Evolutionary conservation across 2,888 invertebrate species (phyloP), one percentile per base, ranked within the genome.

Genomic region (Xylota sylvarum): DNA sequence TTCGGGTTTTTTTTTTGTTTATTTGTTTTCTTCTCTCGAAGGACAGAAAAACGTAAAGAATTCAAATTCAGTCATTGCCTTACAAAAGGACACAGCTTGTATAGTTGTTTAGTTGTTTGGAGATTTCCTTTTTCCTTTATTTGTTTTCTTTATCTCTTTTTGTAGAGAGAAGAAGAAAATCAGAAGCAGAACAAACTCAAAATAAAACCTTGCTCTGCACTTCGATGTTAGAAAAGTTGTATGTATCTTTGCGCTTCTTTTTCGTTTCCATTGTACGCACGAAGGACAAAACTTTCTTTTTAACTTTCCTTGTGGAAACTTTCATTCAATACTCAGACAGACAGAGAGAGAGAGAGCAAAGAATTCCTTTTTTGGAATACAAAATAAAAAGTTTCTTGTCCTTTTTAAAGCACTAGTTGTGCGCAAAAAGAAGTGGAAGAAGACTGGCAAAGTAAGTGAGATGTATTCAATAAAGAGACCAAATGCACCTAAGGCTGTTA

Each of bases 61-160:
- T 80, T 84, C 74, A 84, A 84, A 84, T 84, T 80, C 80, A 85
- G 64, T 76, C 80, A 58, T 80, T 85, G 80, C 70, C 76, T 76
- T 81, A 70, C 40, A 72, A 85, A 85, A 76, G 81, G 72, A 85
- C 85, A 81, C 76, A 76, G 60, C 81, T 77, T 76, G 72, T 19
- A 12, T 37, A 85, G 76, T 81, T 85, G 80, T 85, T 80, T 70
- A 84, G 84, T 80, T 85, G 81, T 72, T 85, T 76, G 69, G 37
- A 64, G 58, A 48, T 67, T 73, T 52, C 43, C 46, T 52, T 50
- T 9, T 58, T 4, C 12, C 12, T n/a, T 30, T 60, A 17, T 55
- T 17, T 58, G 14, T 14, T 43, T 35, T 40, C 3, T 40, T 35
- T 50, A 9, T 12, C 10, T 40, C 19, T 10, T 58, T 37, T n/a